Base-by-base conservation (phyloP, 2,888 invertebrate genomes). In the Coenonympha glycerion region DNA sequence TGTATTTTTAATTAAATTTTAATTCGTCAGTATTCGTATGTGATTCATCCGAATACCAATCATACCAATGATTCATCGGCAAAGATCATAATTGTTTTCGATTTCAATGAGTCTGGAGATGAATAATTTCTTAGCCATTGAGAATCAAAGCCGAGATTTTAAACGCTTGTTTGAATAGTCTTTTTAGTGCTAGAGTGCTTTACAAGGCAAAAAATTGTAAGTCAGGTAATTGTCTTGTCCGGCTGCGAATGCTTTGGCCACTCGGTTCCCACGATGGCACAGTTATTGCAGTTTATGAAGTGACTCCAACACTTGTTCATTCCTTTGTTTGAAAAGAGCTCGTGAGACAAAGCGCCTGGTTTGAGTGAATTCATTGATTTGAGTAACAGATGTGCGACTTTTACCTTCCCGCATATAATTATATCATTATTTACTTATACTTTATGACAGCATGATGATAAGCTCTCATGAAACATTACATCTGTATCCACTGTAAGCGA, bases 111-210 rank as follows among this genome's bases (percentile, higher is more conserved):
- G 13, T 40, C 52, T 41, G 19, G 47, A 55, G 62, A 64, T 70
- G 65, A 71, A 64, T 69, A 63, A 52, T 55, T 37, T 52, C 28
- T 49, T 30, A 65, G 50, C 56, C 47, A 61, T 64, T 63, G 61
- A 62, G 37, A 36, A 60, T 66, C 62, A 68, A 71, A 34, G 28
- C 46, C 26, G 46, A 37, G 46, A 46, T 19, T 37, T 28, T 26
- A 28, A 73, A 69, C 67, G 66, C 62, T 56, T 52, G 60, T 67
- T 59, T 77, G 65, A 81, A 81, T 76, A 65, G 74, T 64, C 76
- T 69, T 78, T 81, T 83, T 74, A 69, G 56, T 53, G 53, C 51
- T 62, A 74, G 69, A 85, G 86, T 85, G 84, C 83, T 84, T 81
- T 85, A 85, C 71, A 71, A 71, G 63, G 53, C 58, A 80, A 83